Conservation (phyloP, 2,888 invertebrate species). For the Mythimna vitellina region DNA sequence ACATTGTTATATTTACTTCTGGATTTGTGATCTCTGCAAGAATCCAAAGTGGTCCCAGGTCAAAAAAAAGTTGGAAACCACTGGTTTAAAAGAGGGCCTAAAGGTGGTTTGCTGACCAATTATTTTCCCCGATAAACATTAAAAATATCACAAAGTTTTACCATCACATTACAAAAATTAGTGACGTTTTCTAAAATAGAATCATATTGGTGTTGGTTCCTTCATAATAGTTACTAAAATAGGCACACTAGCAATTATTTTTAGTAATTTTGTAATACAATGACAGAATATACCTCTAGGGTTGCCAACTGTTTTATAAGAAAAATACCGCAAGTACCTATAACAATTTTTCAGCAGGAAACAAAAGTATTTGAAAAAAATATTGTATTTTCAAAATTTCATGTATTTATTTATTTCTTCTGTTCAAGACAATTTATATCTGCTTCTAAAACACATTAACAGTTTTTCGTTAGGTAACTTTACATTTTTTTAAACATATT, state of each 20-base stretch:
- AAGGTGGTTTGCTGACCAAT: neutral
- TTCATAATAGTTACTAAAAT: neutral
- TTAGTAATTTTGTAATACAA: neutral
- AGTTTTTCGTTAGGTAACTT: too few species aligned
- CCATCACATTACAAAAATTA: neutral
- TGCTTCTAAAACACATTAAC: too few species aligned
- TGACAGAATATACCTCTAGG: neutral
- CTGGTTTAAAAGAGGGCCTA: neutral
- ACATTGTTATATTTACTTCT: too few species aligned
- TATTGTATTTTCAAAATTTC: too few species aligned
- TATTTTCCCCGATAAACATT: neutral
- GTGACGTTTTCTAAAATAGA: neutral
- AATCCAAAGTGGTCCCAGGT: neutral
- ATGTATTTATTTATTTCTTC: too few species aligned
- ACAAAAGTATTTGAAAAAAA: too few species aligned
- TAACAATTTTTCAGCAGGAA: too few species aligned
- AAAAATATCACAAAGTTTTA: neutral
- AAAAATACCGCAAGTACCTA: too few species aligned
- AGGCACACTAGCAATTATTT: neutral
- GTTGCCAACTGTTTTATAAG: too few species aligned
- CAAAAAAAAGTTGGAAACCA: neutral
- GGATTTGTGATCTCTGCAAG: too few species aligned
- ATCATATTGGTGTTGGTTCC: neutral
- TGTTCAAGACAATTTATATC: too few species aligned
- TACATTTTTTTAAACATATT: too few species aligned